These are phyloP conservation scores for Chionomys nivalis DNA, from an alignment of 2,113 vertebrate species.

Conservation along the genomic window DNA sequence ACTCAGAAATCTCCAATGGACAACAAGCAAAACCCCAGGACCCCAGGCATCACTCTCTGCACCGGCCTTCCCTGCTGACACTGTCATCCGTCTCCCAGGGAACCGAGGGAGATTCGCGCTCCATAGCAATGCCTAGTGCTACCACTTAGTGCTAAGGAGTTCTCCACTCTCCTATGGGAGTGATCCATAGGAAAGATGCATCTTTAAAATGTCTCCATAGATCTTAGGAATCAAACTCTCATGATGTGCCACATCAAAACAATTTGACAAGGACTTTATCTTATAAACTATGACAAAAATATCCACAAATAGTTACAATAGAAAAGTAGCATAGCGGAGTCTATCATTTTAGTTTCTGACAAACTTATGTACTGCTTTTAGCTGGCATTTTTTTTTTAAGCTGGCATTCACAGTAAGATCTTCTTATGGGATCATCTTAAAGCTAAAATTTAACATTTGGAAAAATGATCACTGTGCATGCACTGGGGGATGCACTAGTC, in stretches of 20 bases:
- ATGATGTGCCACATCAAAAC: neutral
- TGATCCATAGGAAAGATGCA: neutral
- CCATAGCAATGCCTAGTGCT: fast-evolving
- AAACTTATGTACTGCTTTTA: neutral
- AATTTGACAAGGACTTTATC: neutral
- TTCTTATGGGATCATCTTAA: neutral
- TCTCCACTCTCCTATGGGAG: neutral
- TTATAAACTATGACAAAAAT: neutral
- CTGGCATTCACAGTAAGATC: neutral
- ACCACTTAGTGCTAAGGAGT: neutral
- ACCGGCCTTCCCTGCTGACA: fast-evolving
- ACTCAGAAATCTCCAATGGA: neutral
- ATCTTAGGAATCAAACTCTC: neutral
- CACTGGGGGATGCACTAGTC: neutral
- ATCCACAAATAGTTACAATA: neutral
- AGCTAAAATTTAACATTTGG: neutral
- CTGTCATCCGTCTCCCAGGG: neutral
- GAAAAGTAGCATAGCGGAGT: neutral
- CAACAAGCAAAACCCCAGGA: neutral
- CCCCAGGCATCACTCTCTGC: fast-evolving
- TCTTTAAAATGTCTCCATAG: neutral
- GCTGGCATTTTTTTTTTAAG: too few relatives aligned
- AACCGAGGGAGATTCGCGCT: neutral
- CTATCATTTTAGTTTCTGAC: neutral
- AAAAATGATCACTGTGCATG: neutral